A percentile compares a stretch with the other conserved stretches of the same genome.
Evolutionary conservation across 2,888 invertebrate species (phyloP).

Genomic region (Parnassius smintheus): DNA sequence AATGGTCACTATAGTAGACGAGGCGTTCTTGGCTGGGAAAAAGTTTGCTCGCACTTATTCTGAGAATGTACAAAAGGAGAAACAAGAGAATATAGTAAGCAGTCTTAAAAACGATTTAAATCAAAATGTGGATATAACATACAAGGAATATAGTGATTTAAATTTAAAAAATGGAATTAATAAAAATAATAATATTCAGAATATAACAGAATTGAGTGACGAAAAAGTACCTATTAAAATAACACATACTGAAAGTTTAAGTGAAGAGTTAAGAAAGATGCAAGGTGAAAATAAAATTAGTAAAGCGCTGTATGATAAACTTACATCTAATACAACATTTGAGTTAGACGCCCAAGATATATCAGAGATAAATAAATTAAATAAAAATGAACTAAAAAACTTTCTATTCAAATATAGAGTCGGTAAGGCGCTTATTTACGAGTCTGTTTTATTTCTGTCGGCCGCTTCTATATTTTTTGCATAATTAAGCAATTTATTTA

Average conservation of each 20-base stretch:
- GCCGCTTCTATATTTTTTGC: constrained; percentile 3
- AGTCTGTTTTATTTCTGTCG: constrained; percentile 5
- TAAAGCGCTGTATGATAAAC: constrained; percentile 61
- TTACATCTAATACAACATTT: constrained; percentile 67
- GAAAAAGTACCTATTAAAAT: constrained; percentile 42
- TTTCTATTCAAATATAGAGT: constrained; percentile 60
- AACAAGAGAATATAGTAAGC: constrained; percentile 31
- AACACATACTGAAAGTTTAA: constrained; percentile 45
- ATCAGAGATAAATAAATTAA: constrained; percentile 69
- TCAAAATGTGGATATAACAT: constrained; percentile 55
- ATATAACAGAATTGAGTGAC: constrained; percentile 38
- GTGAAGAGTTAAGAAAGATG: constrained; percentile 53
- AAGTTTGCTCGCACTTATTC: constrained; percentile 86
- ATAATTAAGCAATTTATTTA: constrained; percentile 16
- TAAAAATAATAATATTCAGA: constrained; percentile 38
- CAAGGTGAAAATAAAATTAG: constrained; percentile 67
- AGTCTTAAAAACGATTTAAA: constrained; percentile 30
- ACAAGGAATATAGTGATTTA: constrained; percentile 41
- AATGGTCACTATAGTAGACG: constrained; percentile 90
- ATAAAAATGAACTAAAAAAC: constrained; percentile 55
- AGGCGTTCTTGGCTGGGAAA: constrained; percentile 86
- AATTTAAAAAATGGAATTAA: constrained; percentile 40
- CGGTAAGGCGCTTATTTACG: constrained; percentile 52
- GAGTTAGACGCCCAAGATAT: constrained; percentile 72
- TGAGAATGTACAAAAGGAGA: constrained; percentile 37